Percentiles rank a stretch among this genome's conserved stretches.
phyloP scores from a whole-genome alignment of 1,140 invertebrate genomes.

The Megalonaias nervosa region DNA sequence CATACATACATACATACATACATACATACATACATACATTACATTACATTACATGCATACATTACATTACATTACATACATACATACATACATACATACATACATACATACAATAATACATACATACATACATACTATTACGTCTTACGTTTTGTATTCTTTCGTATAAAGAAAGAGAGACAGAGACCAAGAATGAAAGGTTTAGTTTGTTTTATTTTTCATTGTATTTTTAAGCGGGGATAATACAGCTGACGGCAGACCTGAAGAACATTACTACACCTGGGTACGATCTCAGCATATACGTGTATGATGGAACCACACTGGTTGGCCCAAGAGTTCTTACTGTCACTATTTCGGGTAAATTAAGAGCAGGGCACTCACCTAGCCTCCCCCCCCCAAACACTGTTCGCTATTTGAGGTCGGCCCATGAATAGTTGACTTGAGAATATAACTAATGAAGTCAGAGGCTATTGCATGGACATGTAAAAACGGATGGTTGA shows the following conservation, averaged over 20 bases:
- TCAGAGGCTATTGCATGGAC: background rate
- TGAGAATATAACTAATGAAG: slow-evolving; percentile 20
- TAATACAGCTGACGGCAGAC: slow-evolving; percentile 8
- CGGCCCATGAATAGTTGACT: background rate
- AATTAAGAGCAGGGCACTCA: background rate
- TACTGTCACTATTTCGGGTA: slow-evolving; percentile 12
- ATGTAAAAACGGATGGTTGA: too few species aligned
- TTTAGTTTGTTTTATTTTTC: background rate
- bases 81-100: too few species aligned
- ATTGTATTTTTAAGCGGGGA: slow-evolving; percentile 7
- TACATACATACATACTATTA: too few species aligned
- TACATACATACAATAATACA: too few species aligned
- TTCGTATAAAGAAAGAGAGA: too few species aligned
- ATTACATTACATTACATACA: too few species aligned
- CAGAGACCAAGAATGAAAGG: background rate
- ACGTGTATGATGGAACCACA: background rate
- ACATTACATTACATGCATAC: too few species aligned
- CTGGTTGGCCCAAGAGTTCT: slow-evolving; percentile 6
- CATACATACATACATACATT: too few species aligned
- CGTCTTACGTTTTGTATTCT: too few species aligned
- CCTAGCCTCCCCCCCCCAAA: too few species aligned
- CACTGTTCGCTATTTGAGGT: background rate
- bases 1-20: too few species aligned
- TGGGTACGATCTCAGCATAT: slow-evolving; percentile 8
- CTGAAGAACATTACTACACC: background rate